Percentiles rank a stretch among this genome's conserved stretches.
Conservation (phyloP, 2,888 invertebrate genomes). For the Drosophila pseudotalamancana region DNA sequence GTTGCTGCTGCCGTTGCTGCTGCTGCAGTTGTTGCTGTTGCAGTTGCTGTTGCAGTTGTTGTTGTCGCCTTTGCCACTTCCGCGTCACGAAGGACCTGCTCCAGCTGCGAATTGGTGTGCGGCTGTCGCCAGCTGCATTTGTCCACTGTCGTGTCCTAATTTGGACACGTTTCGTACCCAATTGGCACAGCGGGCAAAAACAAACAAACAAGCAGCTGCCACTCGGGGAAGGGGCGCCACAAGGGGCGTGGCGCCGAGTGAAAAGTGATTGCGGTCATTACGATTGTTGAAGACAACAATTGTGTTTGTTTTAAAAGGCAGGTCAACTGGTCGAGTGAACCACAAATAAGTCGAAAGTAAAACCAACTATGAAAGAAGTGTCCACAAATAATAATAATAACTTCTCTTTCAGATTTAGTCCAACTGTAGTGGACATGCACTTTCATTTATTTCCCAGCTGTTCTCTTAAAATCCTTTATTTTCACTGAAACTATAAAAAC, state of each 20-base stretch:
- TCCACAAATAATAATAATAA: neutral
- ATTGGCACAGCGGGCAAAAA: constrained; percentile 56
- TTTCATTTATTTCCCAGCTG: too few species aligned
- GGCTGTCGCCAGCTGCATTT: constrained; percentile 44
- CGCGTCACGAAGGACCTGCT: constrained; percentile 34
- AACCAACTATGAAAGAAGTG: neutral
- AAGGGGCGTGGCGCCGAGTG: neutral
- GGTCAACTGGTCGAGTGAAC: constrained; percentile 19
- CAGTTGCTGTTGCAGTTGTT: neutral
- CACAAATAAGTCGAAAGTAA: constrained; percentile 4
- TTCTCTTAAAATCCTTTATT: too few species aligned
- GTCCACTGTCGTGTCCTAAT: constrained; percentile 64
- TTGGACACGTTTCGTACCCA: constrained; percentile 72
- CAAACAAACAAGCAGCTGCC: constrained; percentile 53
- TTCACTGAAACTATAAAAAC: too few species aligned
- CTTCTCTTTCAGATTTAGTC: too few species aligned
- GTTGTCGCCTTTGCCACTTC: constrained; percentile 44
- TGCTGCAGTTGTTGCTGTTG: neutral
- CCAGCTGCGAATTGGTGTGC: constrained; percentile 33
- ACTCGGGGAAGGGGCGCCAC: neutral
- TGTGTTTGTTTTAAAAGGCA: constrained; percentile 13
- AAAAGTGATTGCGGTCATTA: constrained; percentile 55
- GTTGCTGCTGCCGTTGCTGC: neutral
- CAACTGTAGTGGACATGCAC: too few species aligned
- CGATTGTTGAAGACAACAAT: constrained; percentile 36